Evolutionary conservation across 1,140 invertebrate genomes (phyloP), one percentile per base, ranked within the genome.

Genomic region (Triops longicaudatus): DNA sequence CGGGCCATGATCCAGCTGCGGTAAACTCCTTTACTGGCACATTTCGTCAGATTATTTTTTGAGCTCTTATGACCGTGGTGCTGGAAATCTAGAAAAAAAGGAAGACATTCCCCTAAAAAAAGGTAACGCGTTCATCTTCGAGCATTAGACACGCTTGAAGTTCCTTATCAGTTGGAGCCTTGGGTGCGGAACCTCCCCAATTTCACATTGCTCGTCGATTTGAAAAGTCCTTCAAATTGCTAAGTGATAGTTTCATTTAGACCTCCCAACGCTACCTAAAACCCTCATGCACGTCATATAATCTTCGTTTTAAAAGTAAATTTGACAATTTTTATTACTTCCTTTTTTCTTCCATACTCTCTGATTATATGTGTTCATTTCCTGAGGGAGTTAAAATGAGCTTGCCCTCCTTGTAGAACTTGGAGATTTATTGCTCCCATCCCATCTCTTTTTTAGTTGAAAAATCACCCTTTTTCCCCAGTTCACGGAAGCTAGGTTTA

Each of bases 191-290:
- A 63, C 50, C 50, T 63, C 50, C 50, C 50, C 50, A 22, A 37
- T 37, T 63, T n/a, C 50, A 63, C 50, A 63, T 63, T 63, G 50
- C 50, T 63, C 50, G 14, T 63, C 14, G 50, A n/a, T 22, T 63
- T 63, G 7, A 22, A 22, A n/a, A 63, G 50, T 63, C 50, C 22
- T 63, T n/a, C 50, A 63, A 63, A 63, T 63, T 63, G 50, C 17
- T 63, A 63, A 63, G 22, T 63, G 50, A 63, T 63, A 63, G 50
- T 63, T 63, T 63, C 50, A 63, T 63, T 63, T 63, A 63, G 50
- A 63, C 50, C 50, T 63, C 50, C 14, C 50, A 63, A 22, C 50
- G 50, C 22, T 63, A 63, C 14, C 50, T 22, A 63, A 63, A n/a
- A 22, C 50, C 50, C 14, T 63, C 22, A 63, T 22, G 50, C 14